Evolutionary conservation across 2,888 invertebrate genomes (phyloP).

Genomic region (Lymantria monacha): DNA sequence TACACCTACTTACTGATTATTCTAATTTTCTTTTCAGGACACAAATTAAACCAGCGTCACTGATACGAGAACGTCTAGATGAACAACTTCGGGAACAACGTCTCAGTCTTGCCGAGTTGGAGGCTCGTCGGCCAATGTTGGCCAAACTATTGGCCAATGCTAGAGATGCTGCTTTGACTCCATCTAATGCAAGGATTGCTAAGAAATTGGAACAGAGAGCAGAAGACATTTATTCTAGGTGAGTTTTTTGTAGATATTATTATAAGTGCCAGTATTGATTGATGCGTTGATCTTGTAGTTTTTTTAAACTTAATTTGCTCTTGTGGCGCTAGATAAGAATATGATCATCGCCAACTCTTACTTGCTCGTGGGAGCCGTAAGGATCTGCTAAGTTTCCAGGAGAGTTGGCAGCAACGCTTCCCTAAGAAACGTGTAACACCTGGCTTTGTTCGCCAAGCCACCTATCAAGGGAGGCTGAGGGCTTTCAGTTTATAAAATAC

Average conservation of each 20-base stretch:
- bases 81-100: constrained; percentile 95
- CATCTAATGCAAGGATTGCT: constrained; percentile 92
- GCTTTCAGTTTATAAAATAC: too few relatives aligned
- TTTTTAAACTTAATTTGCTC: neutral
- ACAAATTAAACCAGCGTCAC: constrained; percentile 91
- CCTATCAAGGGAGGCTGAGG: too few relatives aligned
- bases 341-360: too few relatives aligned
- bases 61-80: constrained; percentile 93
- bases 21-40: constrained; percentile 54
- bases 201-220: constrained; percentile 94
- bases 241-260: constrained; percentile 2
- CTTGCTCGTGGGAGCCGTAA: too few relatives aligned
- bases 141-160: constrained; percentile 91
- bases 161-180: constrained; percentile 89
- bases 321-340: too few relatives aligned
- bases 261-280: neutral
- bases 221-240: constrained; percentile 89
- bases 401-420: too few relatives aligned
- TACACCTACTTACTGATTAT: too few relatives aligned
- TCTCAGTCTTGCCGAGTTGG: constrained; percentile 90
- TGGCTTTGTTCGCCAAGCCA: too few relatives aligned
- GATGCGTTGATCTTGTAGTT: neutral
- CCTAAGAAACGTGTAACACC: too few relatives aligned
- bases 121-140: constrained; percentile 92
- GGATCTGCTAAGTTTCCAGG: too few relatives aligned